Evolutionary conservation across 2,797 vertebrate species (phyloP).

Genomic region (Sebastes steindachneri): DNA sequence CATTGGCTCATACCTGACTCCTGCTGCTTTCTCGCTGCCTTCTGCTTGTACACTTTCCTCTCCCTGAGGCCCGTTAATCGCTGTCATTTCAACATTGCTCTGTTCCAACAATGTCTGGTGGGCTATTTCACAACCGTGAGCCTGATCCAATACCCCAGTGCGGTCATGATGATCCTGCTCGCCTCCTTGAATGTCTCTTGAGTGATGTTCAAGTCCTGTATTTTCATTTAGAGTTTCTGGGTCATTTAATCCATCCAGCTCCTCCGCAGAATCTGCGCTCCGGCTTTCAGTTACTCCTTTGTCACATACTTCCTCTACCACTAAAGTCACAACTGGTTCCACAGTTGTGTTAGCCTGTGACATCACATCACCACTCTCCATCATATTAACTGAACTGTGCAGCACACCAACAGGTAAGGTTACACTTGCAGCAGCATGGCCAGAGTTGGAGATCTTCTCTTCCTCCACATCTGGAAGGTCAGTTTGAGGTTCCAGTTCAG

Average conservation of each 20-base stretch:
- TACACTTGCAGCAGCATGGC: slow-evolving; percentile 12
- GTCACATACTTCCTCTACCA: slow-evolving; percentile 28
- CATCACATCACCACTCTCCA: slow-evolving; percentile 38
- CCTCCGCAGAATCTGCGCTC: slow-evolving; percentile 27
- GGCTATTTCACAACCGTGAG: slow-evolving; percentile 48
- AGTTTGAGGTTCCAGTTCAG: slow-evolving; percentile 55
- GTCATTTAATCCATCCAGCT: slow-evolving; percentile 44
- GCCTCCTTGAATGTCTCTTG: slow-evolving; percentile 29
- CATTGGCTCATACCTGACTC: slow-evolving; percentile 1
- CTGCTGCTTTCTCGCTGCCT: slow-evolving; percentile 7
- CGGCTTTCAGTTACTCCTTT: slow-evolving; percentile 31
- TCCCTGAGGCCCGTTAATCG: slow-evolving; percentile 22
- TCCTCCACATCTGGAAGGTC: slow-evolving; percentile 53
- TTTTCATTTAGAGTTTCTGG: slow-evolving; percentile 48
- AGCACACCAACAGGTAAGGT: slow-evolving; percentile 17
- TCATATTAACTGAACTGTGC: slow-evolving; percentile 24
- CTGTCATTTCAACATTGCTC: slow-evolving; percentile 42
- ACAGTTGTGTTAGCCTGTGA: slow-evolving; percentile 14
- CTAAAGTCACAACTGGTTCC: slow-evolving; percentile 30
- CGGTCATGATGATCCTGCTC: slow-evolving; percentile 24
- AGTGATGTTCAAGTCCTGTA: slow-evolving; percentile 26
- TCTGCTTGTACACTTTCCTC: slow-evolving; percentile 45
- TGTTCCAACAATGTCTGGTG: slow-evolving; percentile 54
- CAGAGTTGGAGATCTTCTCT: slow-evolving; percentile 38
- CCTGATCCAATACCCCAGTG: slow-evolving; percentile 31